Evolutionary conservation across 2,113 vertebrate genomes (phyloP).

Genomic region (Eublepharis macularius): DNA sequence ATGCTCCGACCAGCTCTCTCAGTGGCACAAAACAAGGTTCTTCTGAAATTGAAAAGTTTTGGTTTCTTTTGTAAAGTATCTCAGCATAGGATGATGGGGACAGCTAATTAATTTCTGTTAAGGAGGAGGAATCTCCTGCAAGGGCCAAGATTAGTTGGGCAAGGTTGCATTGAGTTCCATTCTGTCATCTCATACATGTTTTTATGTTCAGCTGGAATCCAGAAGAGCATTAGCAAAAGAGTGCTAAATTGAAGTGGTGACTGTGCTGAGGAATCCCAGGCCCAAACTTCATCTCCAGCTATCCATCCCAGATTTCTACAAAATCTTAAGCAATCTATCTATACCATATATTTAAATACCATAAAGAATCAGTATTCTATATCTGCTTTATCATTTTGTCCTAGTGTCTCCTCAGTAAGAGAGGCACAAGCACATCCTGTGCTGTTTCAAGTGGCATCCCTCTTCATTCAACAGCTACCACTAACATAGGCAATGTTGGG

Average conservation of each 20-base stretch:
- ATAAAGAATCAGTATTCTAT: neutral
- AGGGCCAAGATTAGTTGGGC: neutral
- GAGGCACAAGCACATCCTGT: neutral
- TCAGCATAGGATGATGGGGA: neutral
- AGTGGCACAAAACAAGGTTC: neutral
- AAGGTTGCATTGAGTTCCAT: neutral
- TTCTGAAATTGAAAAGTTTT: neutral
- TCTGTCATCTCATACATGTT: neutral
- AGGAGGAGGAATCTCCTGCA: neutral
- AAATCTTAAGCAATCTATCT: neutral
- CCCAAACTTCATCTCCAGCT: neutral
- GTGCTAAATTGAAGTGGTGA: neutral
- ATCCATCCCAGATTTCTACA: neutral
- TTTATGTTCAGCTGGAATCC: conserved; percentile 3
- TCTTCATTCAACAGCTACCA: neutral
- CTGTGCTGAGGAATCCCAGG: neutral
- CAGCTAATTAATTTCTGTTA: neutral
- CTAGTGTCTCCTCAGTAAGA: neutral
- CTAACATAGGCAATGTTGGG: neutral
- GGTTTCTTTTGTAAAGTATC: neutral
- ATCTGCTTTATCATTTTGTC: neutral
- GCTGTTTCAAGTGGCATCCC: neutral
- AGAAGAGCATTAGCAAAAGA: neutral
- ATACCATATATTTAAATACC: neutral
- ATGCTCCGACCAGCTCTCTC: neutral